phyloP scores from a whole-genome alignment of 2,113 vertebrate species.

The Trogon melanurus region DNA sequence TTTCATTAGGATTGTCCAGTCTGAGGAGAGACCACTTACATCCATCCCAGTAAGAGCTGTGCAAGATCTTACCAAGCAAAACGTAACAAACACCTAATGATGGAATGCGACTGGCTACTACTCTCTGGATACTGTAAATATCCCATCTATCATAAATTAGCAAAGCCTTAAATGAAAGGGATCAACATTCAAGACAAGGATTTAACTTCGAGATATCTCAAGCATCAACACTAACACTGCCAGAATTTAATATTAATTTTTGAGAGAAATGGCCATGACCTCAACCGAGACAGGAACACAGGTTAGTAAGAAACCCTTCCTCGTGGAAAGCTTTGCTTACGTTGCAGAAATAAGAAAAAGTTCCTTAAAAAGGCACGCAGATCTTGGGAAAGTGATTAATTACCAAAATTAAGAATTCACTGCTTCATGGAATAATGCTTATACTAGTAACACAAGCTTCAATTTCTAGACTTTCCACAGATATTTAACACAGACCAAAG shows the following conservation, averaged over 20 bases:
- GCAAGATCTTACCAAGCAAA: neutral
- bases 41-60: neutral
- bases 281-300: neutral
- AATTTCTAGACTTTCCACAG: neutral
- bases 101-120: neutral
- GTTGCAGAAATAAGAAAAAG: neutral
- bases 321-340: neutral
- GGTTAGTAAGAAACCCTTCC: neutral
- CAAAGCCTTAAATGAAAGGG: neutral
- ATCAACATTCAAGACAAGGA: neutral
- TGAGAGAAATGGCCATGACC: neutral
- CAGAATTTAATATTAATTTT: neutral
- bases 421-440: neutral
- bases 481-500: neutral
- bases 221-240: neutral
- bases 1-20: neutral
- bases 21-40: neutral
- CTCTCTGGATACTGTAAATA: neutral
- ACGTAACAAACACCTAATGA: accelerated
- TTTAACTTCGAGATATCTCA: neutral
- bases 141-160: neutral
- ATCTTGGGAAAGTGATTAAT: neutral
- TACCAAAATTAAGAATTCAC: neutral
- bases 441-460: neutral
- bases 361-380: neutral